phyloP scores from a whole-genome alignment of 2,113 vertebrate genomes.

The Dasypus novemcinctus region DNA sequence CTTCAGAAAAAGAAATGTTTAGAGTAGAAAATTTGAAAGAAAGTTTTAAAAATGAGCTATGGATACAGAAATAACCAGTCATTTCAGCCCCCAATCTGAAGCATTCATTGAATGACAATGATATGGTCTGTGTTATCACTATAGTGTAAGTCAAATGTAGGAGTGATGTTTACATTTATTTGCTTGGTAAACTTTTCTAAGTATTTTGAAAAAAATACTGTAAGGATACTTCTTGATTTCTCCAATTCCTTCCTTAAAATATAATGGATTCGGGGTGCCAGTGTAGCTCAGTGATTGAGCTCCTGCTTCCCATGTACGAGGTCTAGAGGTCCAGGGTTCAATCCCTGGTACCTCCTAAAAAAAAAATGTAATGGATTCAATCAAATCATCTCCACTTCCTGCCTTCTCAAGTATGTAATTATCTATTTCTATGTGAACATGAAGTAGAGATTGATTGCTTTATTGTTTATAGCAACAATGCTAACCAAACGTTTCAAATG shows the following conservation, averaged over 20 bases:
- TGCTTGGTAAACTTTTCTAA: not conserved
- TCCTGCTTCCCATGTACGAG: too few species aligned
- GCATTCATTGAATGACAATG: not conserved
- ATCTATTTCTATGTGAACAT: not conserved
- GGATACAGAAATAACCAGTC: not conserved
- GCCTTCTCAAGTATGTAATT: not conserved
- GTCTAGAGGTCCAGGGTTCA: too few species aligned
- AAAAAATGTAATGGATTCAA: conserved; percentile 8
- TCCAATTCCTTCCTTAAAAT: not conserved
- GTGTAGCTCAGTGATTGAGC: too few species aligned
- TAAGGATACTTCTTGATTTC: conserved; percentile 19
- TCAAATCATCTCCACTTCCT: not conserved
- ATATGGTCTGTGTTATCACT: not conserved
- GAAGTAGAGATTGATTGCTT: not conserved
- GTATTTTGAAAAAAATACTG: not conserved
- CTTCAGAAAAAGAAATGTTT: not conserved
- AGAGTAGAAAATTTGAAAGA: not conserved
- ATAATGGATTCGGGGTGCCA: not conserved
- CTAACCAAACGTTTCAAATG: not conserved
- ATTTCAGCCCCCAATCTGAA: not conserved
- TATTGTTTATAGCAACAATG: not conserved
- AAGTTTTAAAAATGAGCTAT: not conserved
- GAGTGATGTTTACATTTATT: not conserved
- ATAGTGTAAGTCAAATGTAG: not conserved
- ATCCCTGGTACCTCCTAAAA: too few species aligned